Conservation (phyloP, 23 tunicate species). For the Botrylloides violaceus region DNA sequence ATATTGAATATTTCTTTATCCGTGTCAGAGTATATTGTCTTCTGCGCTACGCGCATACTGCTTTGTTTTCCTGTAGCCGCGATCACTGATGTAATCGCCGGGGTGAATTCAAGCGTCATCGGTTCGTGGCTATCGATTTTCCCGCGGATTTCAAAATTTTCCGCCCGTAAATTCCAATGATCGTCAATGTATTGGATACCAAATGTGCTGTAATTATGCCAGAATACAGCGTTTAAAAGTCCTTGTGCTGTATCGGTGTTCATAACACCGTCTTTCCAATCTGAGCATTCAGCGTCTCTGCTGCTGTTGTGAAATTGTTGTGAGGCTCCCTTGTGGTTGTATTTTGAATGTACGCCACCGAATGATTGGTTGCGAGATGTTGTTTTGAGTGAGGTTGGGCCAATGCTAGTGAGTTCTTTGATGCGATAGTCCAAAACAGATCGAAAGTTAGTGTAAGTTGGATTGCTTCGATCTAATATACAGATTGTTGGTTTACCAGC, state of each 20-base stretch:
- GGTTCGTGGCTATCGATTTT: slow-evolving; percentile 23
- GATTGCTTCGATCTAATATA: slow-evolving; percentile 80
- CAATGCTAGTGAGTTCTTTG: slow-evolving; percentile 70
- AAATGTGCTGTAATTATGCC: slow-evolving; percentile 66
- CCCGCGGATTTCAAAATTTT: slow-evolving; percentile 36
- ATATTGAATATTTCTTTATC: slow-evolving; percentile 41
- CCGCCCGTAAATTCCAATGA: slow-evolving; percentile 77
- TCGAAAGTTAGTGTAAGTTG: slow-evolving; percentile 53
- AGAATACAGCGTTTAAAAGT: slow-evolving; percentile 80
- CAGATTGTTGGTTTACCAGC: slow-evolving; percentile 86
- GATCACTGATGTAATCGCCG: slow-evolving; percentile 33
- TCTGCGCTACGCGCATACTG: slow-evolving; percentile 17
- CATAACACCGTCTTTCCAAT: slow-evolving; percentile 62
- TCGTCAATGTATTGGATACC: slow-evolving; percentile 72
- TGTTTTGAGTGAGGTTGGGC: slow-evolving; percentile 39
- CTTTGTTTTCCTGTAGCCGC: slow-evolving; percentile 11
- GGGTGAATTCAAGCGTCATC: slow-evolving; percentile 59
- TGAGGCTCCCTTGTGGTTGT: background rate
- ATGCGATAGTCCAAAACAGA: slow-evolving; percentile 64
- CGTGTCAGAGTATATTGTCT: slow-evolving; percentile 51
- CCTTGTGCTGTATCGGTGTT: slow-evolving; percentile 61
- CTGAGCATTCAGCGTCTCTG: slow-evolving; percentile 22
- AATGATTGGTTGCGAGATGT: background rate
- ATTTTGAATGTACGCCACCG: slow-evolving; percentile 2
- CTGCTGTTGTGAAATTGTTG: background rate